Base-by-base conservation (phyloP, 2,888 invertebrate species). In the Koerneria pararmatus region DNA sequence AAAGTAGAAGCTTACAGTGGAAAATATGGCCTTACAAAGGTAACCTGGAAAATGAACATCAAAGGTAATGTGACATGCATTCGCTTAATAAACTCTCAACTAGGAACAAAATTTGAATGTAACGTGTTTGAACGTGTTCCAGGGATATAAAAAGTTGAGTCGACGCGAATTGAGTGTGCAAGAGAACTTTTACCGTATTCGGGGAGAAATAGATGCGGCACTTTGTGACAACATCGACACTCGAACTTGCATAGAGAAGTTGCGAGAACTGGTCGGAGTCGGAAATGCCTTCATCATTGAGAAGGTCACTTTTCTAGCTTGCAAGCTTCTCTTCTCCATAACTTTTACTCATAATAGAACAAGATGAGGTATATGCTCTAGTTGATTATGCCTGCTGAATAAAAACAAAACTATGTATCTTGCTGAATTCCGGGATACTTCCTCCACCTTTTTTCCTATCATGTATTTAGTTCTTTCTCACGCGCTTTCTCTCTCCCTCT, bases 201-300 rank as follows among this genome's bases (percentile, higher is more conserved):
- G 35, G 86, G 95, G 29, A 89, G 90, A 71, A 67, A 65, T 31
- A 70, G 78, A 83, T 61, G 59, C 32, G 1, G 79, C 82, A 19
- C 74, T 83, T 22, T 81, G 80, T 68, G 95, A 88, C 85, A 95
- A 94, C 84, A 88, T 98, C 66, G 95, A 99, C 86, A 98, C 97
- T 0, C 89, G 91, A 76, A 87, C 88, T n/a, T 90, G 90, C 0
- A 83, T 98, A 63, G 93, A 95, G 82, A 87, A 87, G 0, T 85
- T 98, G 1, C 88, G 93, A 69, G 92, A 93, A 81, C 85, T 97
- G 59, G 90, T 95, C n/a, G 87, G 89, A 1, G 86, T 89, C n/a
- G 88, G 89, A 70, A 95, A 98, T 86, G 87, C 91, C 75, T 97
- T 94, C 85, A 87, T 94, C 71, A 87, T 34, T 31, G 90, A 69